phyloP scores from a whole-genome alignment of 2,888 invertebrate genomes.

The Alcis repandata region DNA sequence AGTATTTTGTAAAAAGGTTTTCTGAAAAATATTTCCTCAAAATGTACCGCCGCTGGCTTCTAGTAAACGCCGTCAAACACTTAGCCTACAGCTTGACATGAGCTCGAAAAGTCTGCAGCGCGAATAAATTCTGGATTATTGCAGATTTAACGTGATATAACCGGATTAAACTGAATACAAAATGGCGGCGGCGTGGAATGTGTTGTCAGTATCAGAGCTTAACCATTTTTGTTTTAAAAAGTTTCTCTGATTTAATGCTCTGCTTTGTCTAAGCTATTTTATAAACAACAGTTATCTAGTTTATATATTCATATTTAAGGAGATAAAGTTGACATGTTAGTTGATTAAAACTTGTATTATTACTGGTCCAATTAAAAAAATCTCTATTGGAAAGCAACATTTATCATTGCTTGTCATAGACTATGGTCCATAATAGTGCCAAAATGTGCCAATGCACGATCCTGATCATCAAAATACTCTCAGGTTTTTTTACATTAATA shows the following conservation, averaged over 20 bases:
- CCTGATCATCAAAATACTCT: no score
- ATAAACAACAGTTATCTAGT: no score
- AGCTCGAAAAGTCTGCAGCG: constrained; percentile 36
- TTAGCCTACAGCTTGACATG: constrained; percentile 23
- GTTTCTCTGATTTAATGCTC: background rate
- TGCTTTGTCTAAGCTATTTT: background rate
- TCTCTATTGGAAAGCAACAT: no score
- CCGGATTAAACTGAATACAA: constrained; percentile 53
- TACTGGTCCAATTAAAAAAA: no score
- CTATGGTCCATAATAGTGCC: no score
- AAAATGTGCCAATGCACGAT: no score
- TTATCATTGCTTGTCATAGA: no score
- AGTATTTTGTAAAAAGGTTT: background rate
- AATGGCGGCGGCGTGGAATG: constrained; percentile 28
- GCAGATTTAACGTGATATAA: constrained; percentile 52
- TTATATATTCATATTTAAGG: no score
- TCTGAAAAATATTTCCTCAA: background rate
- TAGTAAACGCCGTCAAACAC: constrained; percentile 20
- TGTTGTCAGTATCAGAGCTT: constrained; percentile 29
- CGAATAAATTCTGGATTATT: constrained; percentile 55
- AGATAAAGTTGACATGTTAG: no score
- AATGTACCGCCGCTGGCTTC: background rate
- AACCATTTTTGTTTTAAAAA: background rate
- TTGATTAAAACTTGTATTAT: no score
- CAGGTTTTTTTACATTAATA: no score